Base-by-base conservation (phyloP, 92 coral and sea anemone species). In the Parazoanthus swiftii region DNA sequence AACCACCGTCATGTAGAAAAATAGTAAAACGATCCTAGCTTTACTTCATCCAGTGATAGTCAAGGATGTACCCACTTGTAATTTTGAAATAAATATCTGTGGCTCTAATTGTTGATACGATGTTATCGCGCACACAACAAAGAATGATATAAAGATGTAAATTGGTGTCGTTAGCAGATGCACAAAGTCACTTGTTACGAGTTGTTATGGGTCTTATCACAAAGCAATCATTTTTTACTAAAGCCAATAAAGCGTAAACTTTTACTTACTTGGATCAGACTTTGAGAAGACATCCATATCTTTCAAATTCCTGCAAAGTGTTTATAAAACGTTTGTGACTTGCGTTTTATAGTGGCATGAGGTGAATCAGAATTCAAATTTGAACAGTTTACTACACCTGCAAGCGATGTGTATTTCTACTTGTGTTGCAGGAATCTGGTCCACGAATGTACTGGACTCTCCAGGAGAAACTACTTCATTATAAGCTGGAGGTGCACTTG, bases 261-360 rank as follows among this genome's bases (percentile, higher is more conserved):
- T 33, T 71, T 78, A 87, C 98, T 85, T 92, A 96, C 99, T 91
- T 88, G 99, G 99, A 51, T 96, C 99, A 8, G 99, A 96, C 85
- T 96, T 96, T 20, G 98, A 95, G 82, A 96, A 95, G 0, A 96
- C 97, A 88, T 96, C 99, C 96, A 93, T 93, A 59, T 96, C 98
- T 38, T 96, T 98, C 2, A 96, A 88, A 56, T 95, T 92, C 86
- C 99, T 96, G 79, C 20, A 20, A 35, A 81, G 81, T 82, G 36
- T 2, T 46, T 83, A 81, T 35, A 16, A 70, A 65, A 25, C 76
- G 46, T 81, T 4, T 39, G 75, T 3, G 5, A 59, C 71, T 80
- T 43, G 85, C 77, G 3, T 11, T 18, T 37, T 29, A 29, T 29
- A 13, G 68, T 26, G 39, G 2, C 51, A 18, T 56, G 51, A 43